Evolutionary conservation across 1,140 invertebrate genomes (phyloP), one percentile per base, ranked within the genome.

Genomic region (Scaptomyza montana): DNA sequence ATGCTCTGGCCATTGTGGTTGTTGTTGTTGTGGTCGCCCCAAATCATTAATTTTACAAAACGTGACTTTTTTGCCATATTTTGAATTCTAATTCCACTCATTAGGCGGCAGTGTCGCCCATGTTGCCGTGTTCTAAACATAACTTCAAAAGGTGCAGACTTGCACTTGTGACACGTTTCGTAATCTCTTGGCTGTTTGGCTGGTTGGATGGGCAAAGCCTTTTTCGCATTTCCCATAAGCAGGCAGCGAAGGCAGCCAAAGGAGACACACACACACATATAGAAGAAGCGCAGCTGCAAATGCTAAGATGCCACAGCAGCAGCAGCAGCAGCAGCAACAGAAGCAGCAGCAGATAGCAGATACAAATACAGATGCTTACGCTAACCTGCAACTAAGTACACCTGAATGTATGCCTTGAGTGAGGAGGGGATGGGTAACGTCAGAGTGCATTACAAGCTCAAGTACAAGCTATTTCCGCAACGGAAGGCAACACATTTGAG

Each of bases 41-140:
- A 86, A 86, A 86, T 86, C 82, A 87, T 86, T 86, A 86, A 87
- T 87, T 82, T 74, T 61, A 87, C 64, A 82, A 86, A 86, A 86
- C 82, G 82, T 86, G 82, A 86, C 82, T 86, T 86, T 86, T 86
- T 86, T 86, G 82, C 82, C 82, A 87, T 86, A 87, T 87, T 85
- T 86, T 81, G 65, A 86, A 86, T 86, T 79, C 82, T 86, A 86
- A 86, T 86, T 86, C 71, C 82, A 87, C 82, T 86, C 82, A 86
- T 86, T 86, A 86, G 82, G 71, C 63, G 54, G 57, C 72, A 70
- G 77, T 70, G 77, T 70, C 69, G 63, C 71, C 66, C 21, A 60
- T 36, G 33, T 60, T 80, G 78, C 76, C 74, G 55, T 87, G 63
- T 87, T 82, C 82, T 86, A 86, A 87, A 82, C 82, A 86, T 86